Evolutionary conservation across 2,888 invertebrate species (phyloP).

Genomic region (Rotaria socialis): DNA sequence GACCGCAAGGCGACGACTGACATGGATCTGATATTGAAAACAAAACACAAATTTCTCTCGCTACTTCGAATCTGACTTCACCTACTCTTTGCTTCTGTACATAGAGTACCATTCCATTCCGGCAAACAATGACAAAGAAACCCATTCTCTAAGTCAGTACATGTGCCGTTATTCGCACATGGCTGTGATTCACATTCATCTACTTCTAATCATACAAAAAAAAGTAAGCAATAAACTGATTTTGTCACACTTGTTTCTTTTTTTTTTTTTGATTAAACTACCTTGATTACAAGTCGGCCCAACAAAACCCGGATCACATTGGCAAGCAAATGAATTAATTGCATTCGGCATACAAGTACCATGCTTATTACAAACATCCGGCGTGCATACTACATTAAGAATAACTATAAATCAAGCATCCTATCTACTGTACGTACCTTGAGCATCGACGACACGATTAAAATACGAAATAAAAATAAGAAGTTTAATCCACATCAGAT

Average conservation of each 20-base stretch:
- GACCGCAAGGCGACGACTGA: constrained; percentile 43
- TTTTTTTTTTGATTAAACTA: background rate
- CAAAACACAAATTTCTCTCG: background rate
- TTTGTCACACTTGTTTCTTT: too few relatives aligned
- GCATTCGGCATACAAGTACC: constrained; percentile 17
- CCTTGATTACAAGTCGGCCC: constrained; percentile 31
- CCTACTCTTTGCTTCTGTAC: constrained; percentile 39
- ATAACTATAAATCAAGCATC: background rate
- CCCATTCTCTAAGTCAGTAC: constrained; percentile 43
- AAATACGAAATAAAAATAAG: background rate
- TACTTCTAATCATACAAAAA: constrained; percentile 16
- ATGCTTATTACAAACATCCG: constrained; percentile 31
- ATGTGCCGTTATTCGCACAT: constrained; percentile 45
- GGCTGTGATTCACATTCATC: constrained; percentile 46
- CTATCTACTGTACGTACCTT: background rate
- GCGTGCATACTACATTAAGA: background rate
- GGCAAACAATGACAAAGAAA: constrained; percentile 43
- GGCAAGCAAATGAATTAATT: background rate
- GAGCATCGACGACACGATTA: background rate
- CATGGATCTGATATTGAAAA: constrained; percentile 1
- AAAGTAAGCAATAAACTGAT: too few relatives aligned
- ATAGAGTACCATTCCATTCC: constrained; percentile 40
- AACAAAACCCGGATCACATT: background rate
- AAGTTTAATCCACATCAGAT: background rate
- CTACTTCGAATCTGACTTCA: background rate